Evolutionary conservation across 2,113 vertebrate species (phyloP), one percentile per base, ranked within the genome.

Genomic region (Murina feae): DNA sequence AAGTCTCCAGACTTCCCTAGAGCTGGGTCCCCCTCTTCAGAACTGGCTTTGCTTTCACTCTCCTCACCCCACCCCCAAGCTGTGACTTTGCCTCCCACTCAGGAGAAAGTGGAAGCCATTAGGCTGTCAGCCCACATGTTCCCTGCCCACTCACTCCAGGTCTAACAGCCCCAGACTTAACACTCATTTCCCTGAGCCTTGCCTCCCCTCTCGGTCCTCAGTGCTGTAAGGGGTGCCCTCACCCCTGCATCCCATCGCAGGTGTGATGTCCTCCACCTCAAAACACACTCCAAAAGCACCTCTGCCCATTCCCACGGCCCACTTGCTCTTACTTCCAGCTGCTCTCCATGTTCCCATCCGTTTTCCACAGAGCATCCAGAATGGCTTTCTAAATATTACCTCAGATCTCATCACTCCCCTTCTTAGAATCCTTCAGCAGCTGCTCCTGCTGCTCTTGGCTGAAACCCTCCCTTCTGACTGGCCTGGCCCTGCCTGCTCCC

Each of bases 181-280:
- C n/a, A 9, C 28, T 8, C 9, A 25, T 4, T 44, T 20, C 4
- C 39, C 18, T 3, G 14, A 51, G 53, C 47, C 37, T 39, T 20
- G 30, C 39, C 47, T 25, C 9, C 17, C 39, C 11, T 25, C 20
- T 18, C 3, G 12, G 30, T 14, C 49, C 87, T n/a, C 25, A 3
- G 25, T 9, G 25, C 72, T 28, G 2, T 68, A 25, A 58, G 39
- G 4, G 23, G 32, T 1, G 13, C 25, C 58, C 69, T 66, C 30
- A 14, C 13, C 16, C 18, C 25, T 65, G 23, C 39, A 12, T 7
- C 7, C 37, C 4, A 1, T 18, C 0, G 0, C 68, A 30, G 16
- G 8, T 16, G 30, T 10, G 4, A 4, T 42, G 18, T 9, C 71
- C 17, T 68, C 6, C 9, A 12, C 55, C 68, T 39, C 63, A 65